These are phyloP conservation scores for Bombus confusus DNA, from an alignment of 1,140 invertebrate genomes.

Conservation along the genomic window DNA sequence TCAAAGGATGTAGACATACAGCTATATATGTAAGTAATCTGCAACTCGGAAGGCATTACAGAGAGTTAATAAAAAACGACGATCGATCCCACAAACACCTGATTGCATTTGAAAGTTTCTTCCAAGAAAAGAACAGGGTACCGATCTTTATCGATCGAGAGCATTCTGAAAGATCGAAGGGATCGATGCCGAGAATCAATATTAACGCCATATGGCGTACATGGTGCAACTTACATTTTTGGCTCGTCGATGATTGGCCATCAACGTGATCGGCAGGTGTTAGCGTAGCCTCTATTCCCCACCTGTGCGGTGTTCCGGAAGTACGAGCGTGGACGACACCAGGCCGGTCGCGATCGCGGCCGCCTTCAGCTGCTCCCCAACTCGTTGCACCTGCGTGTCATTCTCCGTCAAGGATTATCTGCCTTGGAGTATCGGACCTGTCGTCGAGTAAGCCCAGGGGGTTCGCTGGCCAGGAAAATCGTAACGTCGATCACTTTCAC, in stretches of 20 bases:
- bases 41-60: no score
- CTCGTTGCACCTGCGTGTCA: conserved; percentile 54
- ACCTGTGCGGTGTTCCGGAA: conserved; percentile 40
- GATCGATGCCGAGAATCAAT: no score
- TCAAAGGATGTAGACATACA: no score
- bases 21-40: no score
- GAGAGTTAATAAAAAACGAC: no score
- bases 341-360: conserved; percentile 9
- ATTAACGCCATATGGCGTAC: neutral
- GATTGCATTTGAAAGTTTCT: neutral
- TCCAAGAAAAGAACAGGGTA: neutral
- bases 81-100: neutral
- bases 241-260: conserved; percentile 81
- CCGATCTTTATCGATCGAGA: neutral
- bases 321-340: conserved; percentile 51
- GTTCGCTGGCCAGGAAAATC: conserved; percentile 50
- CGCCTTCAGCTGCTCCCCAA: conserved; percentile 53
- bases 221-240: conserved; percentile 78
- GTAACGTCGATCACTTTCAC: conserved; percentile 64
- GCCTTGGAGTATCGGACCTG: conserved; percentile 7
- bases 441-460: conserved; percentile 28
- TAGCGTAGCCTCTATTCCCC: conserved; percentile 42
- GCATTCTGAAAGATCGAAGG: neutral
- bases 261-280: conserved; percentile 78
- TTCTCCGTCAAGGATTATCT: conserved; percentile 33